Conservation (phyloP, 2,113 vertebrate genomes). For the Elephas maximus region DNA sequence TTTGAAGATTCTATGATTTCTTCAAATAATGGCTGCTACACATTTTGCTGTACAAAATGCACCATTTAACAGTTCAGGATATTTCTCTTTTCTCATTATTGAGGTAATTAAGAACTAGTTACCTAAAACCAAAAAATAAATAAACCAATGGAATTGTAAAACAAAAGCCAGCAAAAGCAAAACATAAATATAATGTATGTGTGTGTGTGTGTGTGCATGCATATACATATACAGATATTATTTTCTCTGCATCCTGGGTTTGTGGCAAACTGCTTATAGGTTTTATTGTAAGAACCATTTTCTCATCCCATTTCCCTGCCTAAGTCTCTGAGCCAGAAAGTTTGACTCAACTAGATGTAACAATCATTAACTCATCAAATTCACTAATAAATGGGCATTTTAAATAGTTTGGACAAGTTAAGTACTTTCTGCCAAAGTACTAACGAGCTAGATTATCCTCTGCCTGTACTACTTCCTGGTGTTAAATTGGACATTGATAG, state of each 20-base stretch:
- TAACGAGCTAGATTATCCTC: neutral
- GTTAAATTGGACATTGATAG: neutral
- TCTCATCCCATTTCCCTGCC: neutral
- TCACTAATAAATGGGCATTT: neutral
- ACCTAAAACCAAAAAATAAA: neutral
- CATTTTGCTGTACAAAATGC: neutral
- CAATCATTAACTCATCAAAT: neutral
- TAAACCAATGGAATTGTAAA: neutral
- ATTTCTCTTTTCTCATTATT: neutral
- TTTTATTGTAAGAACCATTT: neutral
- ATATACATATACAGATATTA: neutral
- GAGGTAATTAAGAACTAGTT: constrained; percentile 12
- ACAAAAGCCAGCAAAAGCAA: neutral
- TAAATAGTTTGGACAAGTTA: neutral
- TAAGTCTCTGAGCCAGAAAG: neutral
- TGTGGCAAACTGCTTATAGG: neutral
- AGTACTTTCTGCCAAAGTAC: neutral
- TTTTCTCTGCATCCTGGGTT: neutral
- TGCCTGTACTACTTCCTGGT: neutral
- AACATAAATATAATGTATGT: neutral
- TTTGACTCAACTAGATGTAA: neutral
- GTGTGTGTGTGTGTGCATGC: neutral
- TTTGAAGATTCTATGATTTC: no score
- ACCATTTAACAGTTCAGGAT: neutral
- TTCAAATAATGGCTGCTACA: no score